Conservation (phyloP, 53 echinoderm and acorn worm species). For the Echinometra lucunter region DNA sequence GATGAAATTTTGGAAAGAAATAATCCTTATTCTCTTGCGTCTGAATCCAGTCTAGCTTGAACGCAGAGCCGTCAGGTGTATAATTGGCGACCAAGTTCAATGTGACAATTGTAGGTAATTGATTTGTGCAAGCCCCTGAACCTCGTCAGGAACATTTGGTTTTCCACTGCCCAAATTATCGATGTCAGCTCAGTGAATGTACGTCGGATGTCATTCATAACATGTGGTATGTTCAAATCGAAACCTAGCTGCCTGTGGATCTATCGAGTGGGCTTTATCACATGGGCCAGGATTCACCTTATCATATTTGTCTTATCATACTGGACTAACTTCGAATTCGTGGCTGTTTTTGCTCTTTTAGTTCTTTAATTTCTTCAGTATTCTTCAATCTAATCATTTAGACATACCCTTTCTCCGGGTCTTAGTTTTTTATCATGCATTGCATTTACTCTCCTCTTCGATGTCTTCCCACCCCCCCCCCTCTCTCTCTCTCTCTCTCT, state of each 20-base stretch:
- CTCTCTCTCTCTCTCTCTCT: constrained; percentile 16
- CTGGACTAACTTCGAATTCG: too few relatives aligned
- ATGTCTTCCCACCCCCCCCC: not conserved
- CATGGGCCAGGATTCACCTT: not conserved
- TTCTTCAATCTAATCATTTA: not conserved
- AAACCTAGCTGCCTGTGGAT: constrained; percentile 23
- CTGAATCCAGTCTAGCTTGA: not conserved
- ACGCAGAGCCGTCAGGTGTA: not conserved
- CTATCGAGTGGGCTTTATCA: not conserved
- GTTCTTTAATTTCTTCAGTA: too few relatives aligned
- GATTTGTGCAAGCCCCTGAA: constrained; percentile 28
- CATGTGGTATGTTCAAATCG: constrained; percentile 51
- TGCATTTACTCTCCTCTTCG: not conserved
- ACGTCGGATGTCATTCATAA: constrained; percentile 62
- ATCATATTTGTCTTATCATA: too few relatives aligned
- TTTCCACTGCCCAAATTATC: constrained; percentile 32
- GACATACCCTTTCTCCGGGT: too few relatives aligned
- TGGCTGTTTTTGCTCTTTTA: too few relatives aligned
- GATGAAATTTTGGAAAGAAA: not conserved
- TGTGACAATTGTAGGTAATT: constrained; percentile 40
- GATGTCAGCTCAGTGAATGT: constrained; percentile 34
- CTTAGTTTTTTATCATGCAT: not conserved
- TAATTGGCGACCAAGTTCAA: constrained; percentile 40
- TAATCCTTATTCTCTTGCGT: not conserved
- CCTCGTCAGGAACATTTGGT: constrained; percentile 32